Conservation (phyloP, 2,888 invertebrate genomes). For the Meiosimyza platycephala region DNA sequence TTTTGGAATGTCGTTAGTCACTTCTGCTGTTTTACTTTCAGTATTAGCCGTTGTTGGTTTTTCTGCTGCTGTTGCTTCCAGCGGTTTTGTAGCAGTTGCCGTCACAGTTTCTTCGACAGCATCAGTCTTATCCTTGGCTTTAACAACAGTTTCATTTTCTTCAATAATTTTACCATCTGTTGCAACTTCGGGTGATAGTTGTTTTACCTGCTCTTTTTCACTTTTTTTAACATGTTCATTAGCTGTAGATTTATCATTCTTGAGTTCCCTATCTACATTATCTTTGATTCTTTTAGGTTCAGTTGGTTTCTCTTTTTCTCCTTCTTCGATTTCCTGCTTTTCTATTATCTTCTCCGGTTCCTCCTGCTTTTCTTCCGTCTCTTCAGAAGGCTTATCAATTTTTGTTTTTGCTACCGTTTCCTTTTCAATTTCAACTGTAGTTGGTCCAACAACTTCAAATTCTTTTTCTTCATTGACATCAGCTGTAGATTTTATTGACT, state of each 20-base stretch:
- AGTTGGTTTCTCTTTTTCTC: constrained; percentile 50
- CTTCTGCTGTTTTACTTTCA: constrained; percentile 34
- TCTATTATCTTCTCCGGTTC: constrained; percentile 41
- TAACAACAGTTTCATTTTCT: constrained; percentile 6
- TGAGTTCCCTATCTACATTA: neutral
- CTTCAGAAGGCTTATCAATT: constrained; percentile 35
- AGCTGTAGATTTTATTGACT: constrained; percentile 44
- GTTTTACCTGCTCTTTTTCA: neutral
- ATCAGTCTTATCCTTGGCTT: constrained; percentile 11
- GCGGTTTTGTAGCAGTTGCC: constrained; percentile 27
- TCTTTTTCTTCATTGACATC: constrained; percentile 26
- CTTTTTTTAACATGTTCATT: neutral
- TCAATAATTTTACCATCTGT: too few relatives aligned
- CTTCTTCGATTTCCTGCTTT: constrained; percentile 52
- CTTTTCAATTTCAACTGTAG: constrained; percentile 29
- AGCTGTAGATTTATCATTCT: too few relatives aligned
- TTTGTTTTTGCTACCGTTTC: neutral
- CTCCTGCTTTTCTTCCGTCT: constrained; percentile 49
- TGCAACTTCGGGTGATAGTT: neutral
- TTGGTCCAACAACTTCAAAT: constrained; percentile 17
- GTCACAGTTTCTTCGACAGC: neutral
- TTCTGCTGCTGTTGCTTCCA: constrained; percentile 29
- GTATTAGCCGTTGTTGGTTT: constrained; percentile 17
- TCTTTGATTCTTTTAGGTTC: constrained; percentile 40
- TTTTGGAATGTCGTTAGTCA: constrained; percentile 5